phyloP scores from a whole-genome alignment of 1,140 invertebrate species.

The Dendroctonus valens region DNA sequence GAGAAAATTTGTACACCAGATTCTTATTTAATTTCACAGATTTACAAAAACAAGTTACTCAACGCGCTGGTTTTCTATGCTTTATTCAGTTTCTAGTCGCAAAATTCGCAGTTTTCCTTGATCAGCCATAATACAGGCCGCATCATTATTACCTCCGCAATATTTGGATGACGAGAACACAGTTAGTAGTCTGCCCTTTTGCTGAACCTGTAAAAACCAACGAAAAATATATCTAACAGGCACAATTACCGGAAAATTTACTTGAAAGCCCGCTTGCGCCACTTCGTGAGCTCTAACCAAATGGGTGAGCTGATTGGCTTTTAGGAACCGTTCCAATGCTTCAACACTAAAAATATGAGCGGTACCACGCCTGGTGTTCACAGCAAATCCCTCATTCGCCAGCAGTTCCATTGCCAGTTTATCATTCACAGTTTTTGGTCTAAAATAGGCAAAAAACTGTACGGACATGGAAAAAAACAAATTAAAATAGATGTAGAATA shows the following conservation, averaged over 20 bases:
- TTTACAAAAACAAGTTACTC: no score
- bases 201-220: slow-evolving; percentile 50
- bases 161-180: slow-evolving; percentile 70
- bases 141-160: slow-evolving; percentile 65
- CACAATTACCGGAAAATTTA: slow-evolving; percentile 38
- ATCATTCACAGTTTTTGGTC: slow-evolving; percentile 48
- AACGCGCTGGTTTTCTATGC: no score
- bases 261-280: slow-evolving; percentile 68
- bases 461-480: no score
- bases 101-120: slow-evolving; percentile 44
- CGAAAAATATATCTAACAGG: background rate
- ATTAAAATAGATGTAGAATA: no score
- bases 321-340: slow-evolving; percentile 66
- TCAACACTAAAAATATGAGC: slow-evolving; percentile 68
- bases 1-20: no score
- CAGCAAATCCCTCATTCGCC: slow-evolving; percentile 65
- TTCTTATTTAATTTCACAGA: no score
- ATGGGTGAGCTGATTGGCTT: slow-evolving; percentile 63
- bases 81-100: slow-evolving; percentile 37
- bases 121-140: slow-evolving; percentile 61
- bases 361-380: slow-evolving; percentile 67
- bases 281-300: slow-evolving; percentile 73
- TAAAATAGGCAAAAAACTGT: slow-evolving; percentile 23
- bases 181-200: slow-evolving; percentile 63
- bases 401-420: slow-evolving; percentile 56